These are phyloP conservation scores for Dyspetes luteomarginatus DNA, from an alignment of 2,888 invertebrate genomes.

Conservation along the genomic window DNA sequence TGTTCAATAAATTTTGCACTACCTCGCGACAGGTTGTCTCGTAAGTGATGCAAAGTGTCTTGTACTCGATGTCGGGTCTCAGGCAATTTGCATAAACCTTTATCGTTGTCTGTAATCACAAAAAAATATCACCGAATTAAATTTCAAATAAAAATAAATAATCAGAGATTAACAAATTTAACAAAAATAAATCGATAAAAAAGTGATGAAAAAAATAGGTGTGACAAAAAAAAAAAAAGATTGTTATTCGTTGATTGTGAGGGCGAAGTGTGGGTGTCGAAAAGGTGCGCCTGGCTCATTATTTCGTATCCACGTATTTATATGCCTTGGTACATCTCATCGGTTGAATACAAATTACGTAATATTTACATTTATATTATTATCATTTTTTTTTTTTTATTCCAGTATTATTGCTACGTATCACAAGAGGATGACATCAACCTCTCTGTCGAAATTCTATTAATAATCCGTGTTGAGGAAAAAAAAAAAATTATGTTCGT, in stretches of 20 bases:
- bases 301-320: slow-evolving; percentile 21
- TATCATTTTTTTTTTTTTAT: slow-evolving; percentile 23
- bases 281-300: slow-evolving; percentile 49
- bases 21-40: slow-evolving; percentile 95
- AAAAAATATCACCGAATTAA: background rate
- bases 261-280: slow-evolving; percentile 52
- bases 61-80: slow-evolving; percentile 97
- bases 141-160: background rate
- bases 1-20: slow-evolving; percentile 92
- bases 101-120: slow-evolving; percentile 91
- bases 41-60: slow-evolving; percentile 95
- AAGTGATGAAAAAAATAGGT: background rate
- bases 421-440: slow-evolving; percentile 2
- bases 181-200: background rate
- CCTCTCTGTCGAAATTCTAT: slow-evolving; percentile 37
- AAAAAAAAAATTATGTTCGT: background rate
- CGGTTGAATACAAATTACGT: slow-evolving; percentile 52
- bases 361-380: slow-evolving; percentile 30
- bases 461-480: background rate
- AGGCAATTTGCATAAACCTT: slow-evolving; percentile 96
- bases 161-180: background rate
- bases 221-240: background rate
- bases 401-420: background rate
- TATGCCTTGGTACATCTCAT: background rate
- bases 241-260: slow-evolving; percentile 11